phyloP scores from a whole-genome alignment of 35 echinoderm and acorn worm genomes.

The Acanthaster planci region DNA sequence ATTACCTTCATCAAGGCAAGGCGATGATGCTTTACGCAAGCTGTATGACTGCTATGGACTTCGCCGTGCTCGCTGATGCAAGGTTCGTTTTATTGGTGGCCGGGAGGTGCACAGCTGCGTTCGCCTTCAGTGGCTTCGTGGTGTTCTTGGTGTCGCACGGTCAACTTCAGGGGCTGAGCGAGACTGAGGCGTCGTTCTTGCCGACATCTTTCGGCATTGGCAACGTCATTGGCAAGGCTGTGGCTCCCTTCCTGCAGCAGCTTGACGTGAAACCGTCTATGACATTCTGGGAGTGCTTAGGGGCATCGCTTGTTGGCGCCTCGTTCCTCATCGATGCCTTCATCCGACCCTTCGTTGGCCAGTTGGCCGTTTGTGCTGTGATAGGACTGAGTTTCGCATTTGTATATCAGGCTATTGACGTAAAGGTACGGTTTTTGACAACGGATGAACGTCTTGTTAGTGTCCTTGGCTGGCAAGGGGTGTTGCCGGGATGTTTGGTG shows the following conservation, averaged over 20 bases:
- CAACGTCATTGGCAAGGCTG: neutral
- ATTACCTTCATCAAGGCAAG: neutral
- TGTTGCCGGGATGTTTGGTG: neutral
- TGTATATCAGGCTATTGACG: neutral
- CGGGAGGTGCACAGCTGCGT: neutral
- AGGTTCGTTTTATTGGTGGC: neutral
- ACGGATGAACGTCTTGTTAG: neutral
- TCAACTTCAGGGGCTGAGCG: neutral
- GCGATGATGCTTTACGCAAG: neutral
- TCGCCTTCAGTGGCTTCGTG: neutral
- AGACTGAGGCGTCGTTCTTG: neutral
- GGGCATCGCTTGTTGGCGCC: neutral
- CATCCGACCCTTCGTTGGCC: neutral
- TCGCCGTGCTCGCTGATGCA: neutral
- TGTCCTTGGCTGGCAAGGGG: neutral
- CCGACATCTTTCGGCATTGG: neutral
- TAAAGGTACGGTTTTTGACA: neutral
- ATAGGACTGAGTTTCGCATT: neutral
- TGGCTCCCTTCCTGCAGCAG: neutral
- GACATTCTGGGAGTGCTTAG: neutral
- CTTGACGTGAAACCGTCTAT: neutral
- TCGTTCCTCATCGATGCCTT: neutral
- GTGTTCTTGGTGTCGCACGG: constrained; percentile 12
- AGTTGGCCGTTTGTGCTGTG: neutral
- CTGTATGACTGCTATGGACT: neutral